Evolutionary conservation across 1,140 invertebrate species (phyloP).

Genomic region (Melanaphis sacchari): DNA sequence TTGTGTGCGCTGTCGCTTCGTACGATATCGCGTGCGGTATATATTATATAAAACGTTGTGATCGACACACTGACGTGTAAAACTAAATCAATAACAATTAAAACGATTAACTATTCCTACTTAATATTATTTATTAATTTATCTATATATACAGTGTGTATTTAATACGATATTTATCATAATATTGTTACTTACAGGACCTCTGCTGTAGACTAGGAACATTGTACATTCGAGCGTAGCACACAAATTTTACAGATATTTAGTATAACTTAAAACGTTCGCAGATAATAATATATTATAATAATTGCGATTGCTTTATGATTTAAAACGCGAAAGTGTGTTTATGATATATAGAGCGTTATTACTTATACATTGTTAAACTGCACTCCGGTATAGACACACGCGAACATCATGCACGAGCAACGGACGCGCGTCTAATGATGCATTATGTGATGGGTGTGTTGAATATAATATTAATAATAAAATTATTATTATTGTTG

Average conservation of each 20-base stretch:
- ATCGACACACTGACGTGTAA: neutral
- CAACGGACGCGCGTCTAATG: neutral
- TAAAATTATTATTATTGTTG: neutral
- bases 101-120: neutral
- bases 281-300: neutral
- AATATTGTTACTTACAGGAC: constrained; percentile 9
- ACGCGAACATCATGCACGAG: neutral
- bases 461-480: neutral
- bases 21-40: neutral
- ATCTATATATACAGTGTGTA: too few species aligned
- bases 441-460: neutral
- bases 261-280: neutral
- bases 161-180: neutral
- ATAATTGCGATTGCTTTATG: neutral
- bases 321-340: neutral
- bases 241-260: too few species aligned
- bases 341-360: neutral
- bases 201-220: neutral
- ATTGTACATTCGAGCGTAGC: neutral
- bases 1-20: neutral
- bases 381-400: neutral
- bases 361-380: neutral
- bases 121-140: too few species aligned
- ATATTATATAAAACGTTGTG: neutral
- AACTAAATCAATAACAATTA: neutral